Conservation (phyloP, 2,113 vertebrate genomes). For the Pantherophis guttatus region DNA sequence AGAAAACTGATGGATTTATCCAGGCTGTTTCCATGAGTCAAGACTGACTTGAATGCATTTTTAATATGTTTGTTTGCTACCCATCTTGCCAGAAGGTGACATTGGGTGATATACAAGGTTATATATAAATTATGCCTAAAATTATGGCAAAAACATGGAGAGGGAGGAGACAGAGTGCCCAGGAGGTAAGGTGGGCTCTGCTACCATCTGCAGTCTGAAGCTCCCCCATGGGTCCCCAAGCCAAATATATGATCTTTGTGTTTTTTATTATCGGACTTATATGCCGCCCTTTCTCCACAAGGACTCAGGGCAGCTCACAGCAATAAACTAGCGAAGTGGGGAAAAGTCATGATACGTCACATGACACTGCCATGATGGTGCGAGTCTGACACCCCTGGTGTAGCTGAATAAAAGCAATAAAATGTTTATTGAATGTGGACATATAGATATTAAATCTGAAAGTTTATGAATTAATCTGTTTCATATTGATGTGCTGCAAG, state of each 20-base stretch:
- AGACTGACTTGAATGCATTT: background rate
- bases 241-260: constrained; percentile 33
- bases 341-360: too few relatives aligned
- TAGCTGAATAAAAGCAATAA: constrained; percentile 42
- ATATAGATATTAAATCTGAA: constrained; percentile 20
- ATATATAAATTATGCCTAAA: background rate
- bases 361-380: too few relatives aligned
- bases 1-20: background rate
- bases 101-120: background rate
- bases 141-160: too few relatives aligned
- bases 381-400: background rate
- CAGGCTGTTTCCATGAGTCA: background rate
- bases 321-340: too few relatives aligned
- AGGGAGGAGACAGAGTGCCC: too few relatives aligned
- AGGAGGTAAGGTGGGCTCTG: too few relatives aligned
- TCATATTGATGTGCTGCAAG: constrained; percentile 17
- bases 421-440: background rate
- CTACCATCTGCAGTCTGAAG: too few relatives aligned
- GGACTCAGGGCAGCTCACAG: too few relatives aligned
- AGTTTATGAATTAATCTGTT: constrained; percentile 12
- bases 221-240: too few relatives aligned
- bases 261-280: background rate
- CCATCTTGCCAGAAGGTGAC: background rate
- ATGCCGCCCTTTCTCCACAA: too few relatives aligned
- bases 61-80: background rate